Evolutionary conservation across 2,888 invertebrate species (phyloP).

Genomic region (Siphonodentalium dalli): DNA sequence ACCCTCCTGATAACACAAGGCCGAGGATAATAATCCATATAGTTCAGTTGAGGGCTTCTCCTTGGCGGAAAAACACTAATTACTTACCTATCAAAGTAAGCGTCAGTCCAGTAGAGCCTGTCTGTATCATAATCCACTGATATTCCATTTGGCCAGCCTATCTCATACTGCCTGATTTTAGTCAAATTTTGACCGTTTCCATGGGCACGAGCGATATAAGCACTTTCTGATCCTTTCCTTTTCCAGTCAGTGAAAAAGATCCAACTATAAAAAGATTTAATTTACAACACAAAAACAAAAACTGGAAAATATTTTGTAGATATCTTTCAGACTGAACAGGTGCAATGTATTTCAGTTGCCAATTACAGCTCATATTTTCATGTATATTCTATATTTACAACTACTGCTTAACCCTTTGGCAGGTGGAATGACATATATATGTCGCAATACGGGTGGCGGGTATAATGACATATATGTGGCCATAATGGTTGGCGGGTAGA

Average conservation of each 20-base stretch:
- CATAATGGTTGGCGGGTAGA: too few relatives aligned
- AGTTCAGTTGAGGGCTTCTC: neutral
- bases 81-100: slow-evolving; percentile 76
- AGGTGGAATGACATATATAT: too few relatives aligned
- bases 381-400: too few relatives aligned
- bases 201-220: slow-evolving; percentile 91
- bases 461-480: too few relatives aligned
- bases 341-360: too few relatives aligned
- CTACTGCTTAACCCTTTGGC: too few relatives aligned
- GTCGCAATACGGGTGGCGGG: too few relatives aligned
- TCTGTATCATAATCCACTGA: slow-evolving; percentile 89
- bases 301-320: too few relatives aligned
- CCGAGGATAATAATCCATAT: neutral
- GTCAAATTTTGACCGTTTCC: slow-evolving; percentile 87
- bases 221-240: slow-evolving; percentile 83
- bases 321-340: too few relatives aligned
- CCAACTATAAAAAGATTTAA: slow-evolving; percentile 37
- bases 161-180: slow-evolving; percentile 87
- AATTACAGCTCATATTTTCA: too few relatives aligned
- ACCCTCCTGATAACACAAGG: neutral
- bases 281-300: too few relatives aligned
- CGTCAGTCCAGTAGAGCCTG: slow-evolving; percentile 97
- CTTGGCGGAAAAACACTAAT: neutral
- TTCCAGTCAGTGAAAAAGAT: slow-evolving; percentile 59
- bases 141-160: slow-evolving; percentile 97